These are phyloP conservation scores for Caprella mutica DNA, from an alignment of 2,888 invertebrate genomes.

Conservation along the genomic window DNA sequence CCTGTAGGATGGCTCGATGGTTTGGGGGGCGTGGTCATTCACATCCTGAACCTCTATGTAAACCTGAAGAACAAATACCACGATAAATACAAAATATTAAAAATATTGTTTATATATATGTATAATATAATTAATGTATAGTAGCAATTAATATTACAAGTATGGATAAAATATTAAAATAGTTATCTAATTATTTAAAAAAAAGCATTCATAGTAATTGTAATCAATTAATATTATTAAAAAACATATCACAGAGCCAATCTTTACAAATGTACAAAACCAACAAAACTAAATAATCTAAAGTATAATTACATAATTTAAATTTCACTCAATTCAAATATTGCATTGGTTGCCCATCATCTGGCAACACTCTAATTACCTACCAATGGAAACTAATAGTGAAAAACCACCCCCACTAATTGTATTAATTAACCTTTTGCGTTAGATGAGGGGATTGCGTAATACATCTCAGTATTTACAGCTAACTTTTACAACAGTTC, in stretches of 20 bases:
- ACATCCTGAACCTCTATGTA: slow-evolving; percentile 73
- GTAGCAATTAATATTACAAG: background rate
- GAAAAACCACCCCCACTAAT: too few relatives aligned
- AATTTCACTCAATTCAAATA: too few relatives aligned
- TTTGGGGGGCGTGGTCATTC: slow-evolving; percentile 90
- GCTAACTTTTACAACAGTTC: too few relatives aligned
- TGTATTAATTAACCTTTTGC: too few relatives aligned
- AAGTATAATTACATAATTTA: too few relatives aligned
- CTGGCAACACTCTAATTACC: too few relatives aligned
- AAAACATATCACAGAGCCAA: background rate
- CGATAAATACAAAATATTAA: too few relatives aligned
- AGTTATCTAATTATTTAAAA: background rate
- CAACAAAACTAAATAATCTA: too few relatives aligned
- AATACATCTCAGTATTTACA: too few relatives aligned
- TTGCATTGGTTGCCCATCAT: too few relatives aligned
- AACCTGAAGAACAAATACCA: slow-evolving; percentile 49
- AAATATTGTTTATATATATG: background rate
- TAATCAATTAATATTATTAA: background rate
- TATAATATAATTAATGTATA: background rate
- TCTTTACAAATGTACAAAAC: background rate
- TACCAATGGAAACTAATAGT: too few relatives aligned
- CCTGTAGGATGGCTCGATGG: slow-evolving; percentile 71
- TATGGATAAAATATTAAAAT: background rate
- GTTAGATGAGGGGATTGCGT: too few relatives aligned
- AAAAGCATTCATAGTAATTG: background rate